These are phyloP conservation scores for Dromas ardeola DNA, from an alignment of 2,113 vertebrate species.

Conservation along the genomic window DNA sequence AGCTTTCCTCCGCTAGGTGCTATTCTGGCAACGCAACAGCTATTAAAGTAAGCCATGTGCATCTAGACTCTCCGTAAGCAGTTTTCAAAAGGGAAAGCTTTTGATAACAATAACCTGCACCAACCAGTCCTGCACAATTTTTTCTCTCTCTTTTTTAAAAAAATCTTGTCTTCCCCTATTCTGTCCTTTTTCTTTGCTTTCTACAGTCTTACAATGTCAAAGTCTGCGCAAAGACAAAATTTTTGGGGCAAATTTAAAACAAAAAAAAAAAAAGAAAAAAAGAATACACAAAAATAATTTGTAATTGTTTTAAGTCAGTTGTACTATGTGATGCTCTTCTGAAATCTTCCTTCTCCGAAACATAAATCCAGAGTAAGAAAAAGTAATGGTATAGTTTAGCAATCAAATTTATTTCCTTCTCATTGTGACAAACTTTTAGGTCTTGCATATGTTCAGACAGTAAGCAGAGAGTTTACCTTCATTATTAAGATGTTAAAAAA, in stretches of 20 bases:
- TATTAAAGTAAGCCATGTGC: background rate
- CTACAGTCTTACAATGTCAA: background rate
- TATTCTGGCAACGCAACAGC: background rate
- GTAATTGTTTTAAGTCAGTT: background rate
- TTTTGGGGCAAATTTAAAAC: background rate
- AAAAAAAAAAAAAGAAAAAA: background rate
- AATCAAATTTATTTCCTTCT: background rate
- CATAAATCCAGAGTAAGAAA: background rate
- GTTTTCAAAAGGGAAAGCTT: background rate
- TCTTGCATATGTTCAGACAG: background rate
- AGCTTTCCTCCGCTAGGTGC: background rate
- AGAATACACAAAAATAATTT: background rate
- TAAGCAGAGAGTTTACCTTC: background rate
- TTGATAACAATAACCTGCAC: background rate
- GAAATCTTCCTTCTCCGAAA: background rate
- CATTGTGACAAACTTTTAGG: background rate
- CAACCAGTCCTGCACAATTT: background rate
- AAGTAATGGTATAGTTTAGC: background rate
- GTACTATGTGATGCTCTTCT: background rate
- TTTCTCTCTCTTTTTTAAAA: background rate
- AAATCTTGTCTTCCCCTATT: background rate
- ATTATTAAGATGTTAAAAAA: background rate
- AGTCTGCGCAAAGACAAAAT: background rate
- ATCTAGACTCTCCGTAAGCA: background rate
- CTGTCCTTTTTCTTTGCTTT: background rate